A percentile compares a stretch with the other conserved stretches of the same genome.
phyloP scores from a whole-genome alignment of 2,888 invertebrate genomes.

The Harpagoxenus sublaevis region DNA sequence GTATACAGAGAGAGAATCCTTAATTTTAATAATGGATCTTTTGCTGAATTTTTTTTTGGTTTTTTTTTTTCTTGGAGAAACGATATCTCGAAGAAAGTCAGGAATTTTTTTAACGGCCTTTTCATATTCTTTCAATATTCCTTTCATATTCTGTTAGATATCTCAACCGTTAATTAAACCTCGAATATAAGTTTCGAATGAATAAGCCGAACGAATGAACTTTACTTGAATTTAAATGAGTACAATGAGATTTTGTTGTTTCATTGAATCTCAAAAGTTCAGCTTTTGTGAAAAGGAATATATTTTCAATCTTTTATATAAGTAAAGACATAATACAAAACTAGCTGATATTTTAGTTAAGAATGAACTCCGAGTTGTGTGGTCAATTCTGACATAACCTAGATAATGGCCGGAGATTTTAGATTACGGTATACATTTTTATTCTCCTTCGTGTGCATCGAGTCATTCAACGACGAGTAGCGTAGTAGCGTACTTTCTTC shows the following conservation, averaged over 20 bases:
- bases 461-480: background rate
- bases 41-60: background rate
- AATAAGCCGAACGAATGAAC: background rate
- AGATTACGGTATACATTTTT: background rate
- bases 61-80: background rate
- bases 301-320: background rate
- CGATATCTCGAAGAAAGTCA: background rate
- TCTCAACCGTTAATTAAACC: conserved; percentile 24
- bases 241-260: conserved; percentile 28
- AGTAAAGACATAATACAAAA: background rate
- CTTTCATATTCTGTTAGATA: conserved; percentile 22
- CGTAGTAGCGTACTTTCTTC: background rate
- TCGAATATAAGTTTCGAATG: background rate
- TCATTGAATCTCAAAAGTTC: conserved; percentile 15
- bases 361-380: conserved; percentile 3
- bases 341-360: conserved; percentile 12
- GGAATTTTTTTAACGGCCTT: background rate
- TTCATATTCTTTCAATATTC: background rate
- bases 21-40: conserved; percentile 35
- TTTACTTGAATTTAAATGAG: conserved; percentile 24
- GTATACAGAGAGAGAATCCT: background rate
- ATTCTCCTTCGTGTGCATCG: background rate
- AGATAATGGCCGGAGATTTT: background rate
- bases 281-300: background rate
- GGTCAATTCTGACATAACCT: background rate